Base-by-base conservation (phyloP, 2,888 invertebrate genomes). In the Globia sparganii region DNA sequence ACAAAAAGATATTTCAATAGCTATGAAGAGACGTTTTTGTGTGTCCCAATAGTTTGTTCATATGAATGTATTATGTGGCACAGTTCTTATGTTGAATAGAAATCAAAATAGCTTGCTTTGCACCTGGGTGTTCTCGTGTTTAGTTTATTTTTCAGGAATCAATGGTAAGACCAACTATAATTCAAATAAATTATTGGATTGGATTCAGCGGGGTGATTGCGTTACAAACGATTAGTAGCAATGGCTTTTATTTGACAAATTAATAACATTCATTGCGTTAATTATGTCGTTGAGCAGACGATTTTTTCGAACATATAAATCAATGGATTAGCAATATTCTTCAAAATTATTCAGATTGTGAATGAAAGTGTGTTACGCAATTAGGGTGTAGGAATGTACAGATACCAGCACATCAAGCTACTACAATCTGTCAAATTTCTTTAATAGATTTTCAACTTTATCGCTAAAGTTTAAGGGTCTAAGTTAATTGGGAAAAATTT, bases 1-100 rank as follows among this genome's bases (percentile, higher is more conserved):
- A 77, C 72, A 68, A 69, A 59, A 77, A 69, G 13, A 56, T 59
- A 8, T 72, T 61, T 75, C 15, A 37, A 53, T 69, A n/a, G 62
- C 40, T 65, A 58, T 34, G 43, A 69, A 67, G n/a, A 74, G 37
- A 28, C 4, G 62, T 67, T 21, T 79, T 56, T 70, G 28, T 62
- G 62, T 61, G 34, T 59, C 21, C 2, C 15, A 21, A 15, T 72
- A 83, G 61, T 73, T 66, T 58, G 13, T 66, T 56, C 65, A 21
- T 68, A 37, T 56, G 25, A 77, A 69, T 62, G 25, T 34, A 77
- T 77, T n/a, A 75, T 28, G 21, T 18, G 28, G 15, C 0, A 18
- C 28, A 43, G 1, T 21, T 67, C 11, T 5, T 31, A 62, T 15
- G 0, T 21, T 40, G 18, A 59, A 67, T 15, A 31, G 18, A 34